A percentile compares a stretch with the other conserved stretches of the same genome.
phyloP scores from a whole-genome alignment of 2,797 vertebrate genomes.

The Enteromius argenteus region DNA sequence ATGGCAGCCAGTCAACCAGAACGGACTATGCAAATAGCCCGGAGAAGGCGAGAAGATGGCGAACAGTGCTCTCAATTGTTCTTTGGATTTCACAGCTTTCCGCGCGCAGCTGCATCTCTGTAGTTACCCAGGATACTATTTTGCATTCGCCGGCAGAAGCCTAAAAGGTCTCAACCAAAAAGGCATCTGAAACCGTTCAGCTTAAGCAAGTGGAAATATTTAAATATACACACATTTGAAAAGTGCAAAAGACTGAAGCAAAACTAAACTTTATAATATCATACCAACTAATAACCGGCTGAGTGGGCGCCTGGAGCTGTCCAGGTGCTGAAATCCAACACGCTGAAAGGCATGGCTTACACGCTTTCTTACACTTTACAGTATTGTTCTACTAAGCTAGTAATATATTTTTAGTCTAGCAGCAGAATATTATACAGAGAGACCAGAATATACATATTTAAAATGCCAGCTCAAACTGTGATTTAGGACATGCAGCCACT shows the following conservation, averaged over 20 bases:
- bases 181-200: not conserved
- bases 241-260: no score
- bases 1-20: constrained; percentile 85
- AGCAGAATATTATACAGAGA: not conserved
- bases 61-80: constrained; percentile 86
- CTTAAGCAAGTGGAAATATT: not conserved
- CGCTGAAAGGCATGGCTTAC: not conserved
- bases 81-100: constrained; percentile 77
- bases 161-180: not conserved
- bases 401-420: not conserved
- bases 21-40: constrained; percentile 85
- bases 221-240: not conserved
- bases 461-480: not conserved
- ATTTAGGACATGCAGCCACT: not conserved
- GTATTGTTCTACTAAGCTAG: not conserved
- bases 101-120: constrained; percentile 81
- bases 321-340: constrained; percentile 66
- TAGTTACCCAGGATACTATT: constrained; percentile 62
- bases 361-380: not conserved
- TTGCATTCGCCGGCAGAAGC: constrained; percentile 60
- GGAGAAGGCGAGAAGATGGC: constrained; percentile 76
- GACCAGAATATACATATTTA: not conserved
- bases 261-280: not conserved
- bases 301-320: constrained; percentile 61
- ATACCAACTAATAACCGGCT: not conserved